Percentiles rank a stretch among this genome's conserved stretches.
Evolutionary conservation across 1,140 invertebrate genomes (phyloP).

Genomic region (Papilio polytes): DNA sequence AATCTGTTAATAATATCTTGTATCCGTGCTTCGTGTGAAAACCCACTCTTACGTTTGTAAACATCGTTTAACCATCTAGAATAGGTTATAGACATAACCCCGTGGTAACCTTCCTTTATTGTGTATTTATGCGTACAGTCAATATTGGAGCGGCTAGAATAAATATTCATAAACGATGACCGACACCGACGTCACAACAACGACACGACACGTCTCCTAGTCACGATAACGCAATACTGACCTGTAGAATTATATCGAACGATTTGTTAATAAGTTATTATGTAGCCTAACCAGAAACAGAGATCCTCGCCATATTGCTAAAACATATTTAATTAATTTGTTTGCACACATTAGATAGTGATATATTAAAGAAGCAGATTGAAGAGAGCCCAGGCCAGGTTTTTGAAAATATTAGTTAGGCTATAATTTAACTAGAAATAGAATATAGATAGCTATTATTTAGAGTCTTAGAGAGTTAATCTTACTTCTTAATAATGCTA

Average conservation of each 20-base stretch:
- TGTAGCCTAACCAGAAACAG: neutral
- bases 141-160: slow-evolving; percentile 15
- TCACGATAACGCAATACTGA: slow-evolving; percentile 26
- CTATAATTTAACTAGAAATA: no score
- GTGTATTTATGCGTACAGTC: slow-evolving; percentile 10
- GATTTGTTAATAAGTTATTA: neutral
- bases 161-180: slow-evolving; percentile 32
- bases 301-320: no score
- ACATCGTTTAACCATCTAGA: neutral
- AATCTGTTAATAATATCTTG: no score
- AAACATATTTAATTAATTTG: no score
- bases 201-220: neutral
- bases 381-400: no score
- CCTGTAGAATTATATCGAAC: neutral
- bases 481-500: no score
- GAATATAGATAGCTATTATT: no score
- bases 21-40: neutral
- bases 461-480: no score
- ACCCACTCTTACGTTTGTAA: neutral
- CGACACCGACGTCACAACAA: neutral
- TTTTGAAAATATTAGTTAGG: no score
- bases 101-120: slow-evolving; percentile 19
- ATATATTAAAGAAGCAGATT: no score
- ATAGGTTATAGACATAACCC: slow-evolving; percentile 2
- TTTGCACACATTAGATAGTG: no score